phyloP scores from a whole-genome alignment of 2,888 invertebrate genomes.

The Rhabditoides inermis region DNA sequence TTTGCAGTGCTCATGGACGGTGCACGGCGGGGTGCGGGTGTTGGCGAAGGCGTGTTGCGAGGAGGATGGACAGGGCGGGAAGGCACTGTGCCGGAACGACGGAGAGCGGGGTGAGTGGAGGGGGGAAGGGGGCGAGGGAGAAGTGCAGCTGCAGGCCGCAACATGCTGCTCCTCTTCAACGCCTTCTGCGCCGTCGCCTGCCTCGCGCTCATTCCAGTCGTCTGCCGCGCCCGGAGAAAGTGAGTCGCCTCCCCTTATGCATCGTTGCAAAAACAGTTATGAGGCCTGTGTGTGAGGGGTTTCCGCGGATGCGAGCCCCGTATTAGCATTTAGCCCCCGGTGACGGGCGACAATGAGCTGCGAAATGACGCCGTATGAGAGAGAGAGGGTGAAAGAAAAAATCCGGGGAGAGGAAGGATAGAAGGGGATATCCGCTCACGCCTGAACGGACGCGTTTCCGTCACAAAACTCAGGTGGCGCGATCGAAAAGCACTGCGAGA shows the following conservation, averaged over 20 bases:
- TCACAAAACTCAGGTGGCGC: no score
- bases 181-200: constrained; percentile 38
- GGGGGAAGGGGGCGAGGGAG: not conserved
- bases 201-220: constrained; percentile 41
- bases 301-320: no score
- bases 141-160: constrained; percentile 25
- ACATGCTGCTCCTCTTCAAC: constrained; percentile 39
- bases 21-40: constrained; percentile 40
- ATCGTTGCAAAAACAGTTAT: no score
- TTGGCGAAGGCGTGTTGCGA: constrained; percentile 44
- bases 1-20: constrained; percentile 48
- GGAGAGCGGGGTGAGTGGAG: constrained; percentile 22
- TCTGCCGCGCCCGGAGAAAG: constrained; percentile 22
- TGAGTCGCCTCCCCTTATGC: constrained; percentile 12
- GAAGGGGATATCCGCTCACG: no score
- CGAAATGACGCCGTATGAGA: not conserved
- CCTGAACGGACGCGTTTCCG: no score
- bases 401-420: not conserved
- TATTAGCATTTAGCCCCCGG: not conserved
- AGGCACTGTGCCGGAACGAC: constrained; percentile 22
- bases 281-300: no score
- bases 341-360: not conserved
- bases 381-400: constrained; percentile 5
- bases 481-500: no score
- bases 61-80: constrained; percentile 7